phyloP scores from a whole-genome alignment of 2,888 invertebrate genomes.

The Macropis europaea region DNA sequence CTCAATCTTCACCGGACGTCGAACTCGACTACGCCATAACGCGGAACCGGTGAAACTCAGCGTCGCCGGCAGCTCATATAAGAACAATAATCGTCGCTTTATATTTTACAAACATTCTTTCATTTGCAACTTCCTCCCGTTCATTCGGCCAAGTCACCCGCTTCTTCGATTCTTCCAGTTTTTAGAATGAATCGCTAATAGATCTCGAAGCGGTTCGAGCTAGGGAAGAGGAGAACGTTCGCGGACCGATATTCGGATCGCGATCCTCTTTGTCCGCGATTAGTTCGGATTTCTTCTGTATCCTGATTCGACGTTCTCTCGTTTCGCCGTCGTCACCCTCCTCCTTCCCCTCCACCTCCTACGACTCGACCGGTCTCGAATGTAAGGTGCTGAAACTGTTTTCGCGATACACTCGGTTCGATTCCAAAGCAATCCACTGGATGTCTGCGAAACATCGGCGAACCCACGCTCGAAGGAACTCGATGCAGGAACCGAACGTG shows the following conservation, averaged over 20 bases:
- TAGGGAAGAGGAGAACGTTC: no score
- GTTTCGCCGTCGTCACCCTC: neutral
- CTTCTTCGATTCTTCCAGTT: conserved; percentile 16
- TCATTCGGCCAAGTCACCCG: no score
- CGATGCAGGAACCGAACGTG: conserved; percentile 11
- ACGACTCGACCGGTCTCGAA: neutral
- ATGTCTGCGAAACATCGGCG: neutral
- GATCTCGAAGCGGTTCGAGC: no score
- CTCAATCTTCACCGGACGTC: neutral
- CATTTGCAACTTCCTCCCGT: neutral
- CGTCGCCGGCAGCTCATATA: conserved; percentile 50
- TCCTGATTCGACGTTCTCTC: neutral
- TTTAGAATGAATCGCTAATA: no score
- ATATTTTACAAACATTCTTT: neutral
- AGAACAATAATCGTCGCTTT: conserved; percentile 37
- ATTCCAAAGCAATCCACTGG: conserved; percentile 15
- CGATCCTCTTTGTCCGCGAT: no score
- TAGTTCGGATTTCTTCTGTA: no score
- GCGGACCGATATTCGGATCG: no score
- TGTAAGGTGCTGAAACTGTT: neutral
- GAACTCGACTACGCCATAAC: conserved; percentile 15
- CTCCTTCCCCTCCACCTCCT: neutral
- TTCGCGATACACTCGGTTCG: conserved; percentile 12
- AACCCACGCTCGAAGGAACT: neutral
- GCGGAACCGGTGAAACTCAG: conserved; percentile 49